Conservation (phyloP, 2,888 invertebrate species). For the Acrobasis suavella region DNA sequence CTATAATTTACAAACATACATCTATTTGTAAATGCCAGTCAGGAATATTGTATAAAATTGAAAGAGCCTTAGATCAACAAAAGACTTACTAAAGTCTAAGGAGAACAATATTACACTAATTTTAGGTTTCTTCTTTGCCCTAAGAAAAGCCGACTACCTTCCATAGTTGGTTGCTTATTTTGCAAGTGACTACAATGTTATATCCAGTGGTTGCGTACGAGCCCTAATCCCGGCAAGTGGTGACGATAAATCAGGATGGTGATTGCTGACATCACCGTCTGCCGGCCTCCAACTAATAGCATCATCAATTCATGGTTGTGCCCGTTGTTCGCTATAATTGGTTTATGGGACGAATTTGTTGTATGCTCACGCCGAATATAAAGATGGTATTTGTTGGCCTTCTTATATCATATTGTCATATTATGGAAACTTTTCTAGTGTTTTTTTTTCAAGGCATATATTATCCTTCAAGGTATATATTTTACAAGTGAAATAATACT, state of each 20-base stretch:
- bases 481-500: no score
- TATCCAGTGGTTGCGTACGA: constrained; percentile 24
- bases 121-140: not conserved
- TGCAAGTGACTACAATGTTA: not conserved
- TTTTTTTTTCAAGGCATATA: not conserved
- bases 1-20: no score
- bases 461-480: no score
- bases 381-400: not conserved
- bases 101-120: no score
- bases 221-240: constrained; percentile 66
- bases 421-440: not conserved
- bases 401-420: not conserved
- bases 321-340: constrained; percentile 41
- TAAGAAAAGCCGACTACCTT: not conserved
- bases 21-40: no score
- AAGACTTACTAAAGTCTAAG: no score
- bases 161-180: not conserved
- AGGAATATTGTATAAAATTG: no score
- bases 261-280: constrained; percentile 76
- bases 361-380: not conserved
- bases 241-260: constrained; percentile 68
- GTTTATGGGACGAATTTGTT: constrained; percentile 47
- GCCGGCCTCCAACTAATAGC: constrained; percentile 66
- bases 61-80: no score
- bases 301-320: constrained; percentile 59